These are phyloP conservation scores for Ephestia elutella DNA, from an alignment of 1,140 invertebrate genomes.

Conservation along the genomic window DNA sequence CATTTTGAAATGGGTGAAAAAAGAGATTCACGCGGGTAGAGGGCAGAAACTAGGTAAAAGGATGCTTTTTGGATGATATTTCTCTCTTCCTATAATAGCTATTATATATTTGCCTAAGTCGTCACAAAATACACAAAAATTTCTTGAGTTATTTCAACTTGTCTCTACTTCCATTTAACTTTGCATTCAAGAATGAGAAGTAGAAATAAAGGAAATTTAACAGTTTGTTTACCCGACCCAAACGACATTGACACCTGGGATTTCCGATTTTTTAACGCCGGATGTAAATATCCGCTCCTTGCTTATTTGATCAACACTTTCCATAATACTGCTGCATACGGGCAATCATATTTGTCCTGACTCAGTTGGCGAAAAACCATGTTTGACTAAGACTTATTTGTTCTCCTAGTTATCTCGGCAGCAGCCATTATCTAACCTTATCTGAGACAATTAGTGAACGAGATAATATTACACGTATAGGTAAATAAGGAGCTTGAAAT, in stretches of 20 bases:
- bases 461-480: constrained; percentile 22
- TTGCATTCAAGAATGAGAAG: too few species aligned
- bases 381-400: constrained; percentile 46
- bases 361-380: constrained; percentile 60
- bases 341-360: constrained; percentile 30
- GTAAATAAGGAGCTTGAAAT: neutral
- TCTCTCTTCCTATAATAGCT: too few species aligned
- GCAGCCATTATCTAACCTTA: constrained; percentile 60
- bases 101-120: too few species aligned
- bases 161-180: too few species aligned
- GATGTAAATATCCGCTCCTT: constrained; percentile 16
- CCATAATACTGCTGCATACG: constrained; percentile 2
- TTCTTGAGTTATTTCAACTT: too few species aligned
- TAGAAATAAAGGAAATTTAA: too few species aligned
- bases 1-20: too few species aligned
- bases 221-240: too few species aligned
- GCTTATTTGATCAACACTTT: neutral
- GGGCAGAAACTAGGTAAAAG: too few species aligned
- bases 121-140: too few species aligned
- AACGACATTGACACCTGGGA: neutral
- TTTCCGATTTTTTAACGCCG: constrained; percentile 3
- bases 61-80: too few species aligned
- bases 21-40: too few species aligned
- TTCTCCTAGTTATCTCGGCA: constrained; percentile 42
- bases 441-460: constrained; percentile 48